Evolutionary conservation across 2,113 vertebrate genomes (phyloP), one percentile per base, ranked within the genome.

Genomic region (Burhinus oedicnemus): DNA sequence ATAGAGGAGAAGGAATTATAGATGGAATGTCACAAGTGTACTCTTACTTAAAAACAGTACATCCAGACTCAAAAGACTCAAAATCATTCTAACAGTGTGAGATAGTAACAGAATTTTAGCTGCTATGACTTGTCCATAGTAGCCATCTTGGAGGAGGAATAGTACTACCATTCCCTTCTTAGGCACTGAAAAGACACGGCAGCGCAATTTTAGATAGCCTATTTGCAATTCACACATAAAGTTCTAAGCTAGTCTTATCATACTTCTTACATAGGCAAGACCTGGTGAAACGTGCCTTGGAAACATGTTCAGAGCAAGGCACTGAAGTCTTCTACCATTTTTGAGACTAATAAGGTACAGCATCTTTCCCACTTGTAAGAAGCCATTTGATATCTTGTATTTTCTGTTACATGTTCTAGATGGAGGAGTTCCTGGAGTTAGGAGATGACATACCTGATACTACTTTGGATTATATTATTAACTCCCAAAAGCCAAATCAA

Each of bases 361-460:
- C 17, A 18, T 79, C 49, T 79, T 95, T 78, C 51, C 23, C 8
- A 3, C 20, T 15, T 69, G 25, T 49, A n/a, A 57, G 27, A 65
- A 93, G 9, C 11, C 26, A 11, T 57, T 66, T 69, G 34, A 12
- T 71, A 57, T 17, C 13, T 11, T 66, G 26, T 74, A 2, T 89
- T 76, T 65, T 75, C 62, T 84, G 38, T 57, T 38, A 75, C 17
- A 3, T n/a, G 45, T 92, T 65, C 12, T 81, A 99, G 99, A 99
- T 99, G 99, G 98, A 99, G 44, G 98, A 99, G 49, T 98, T 99
- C 89, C 97, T 99, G 97, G 96, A 98, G n/a, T 61, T 99, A 60
- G 99, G 99, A 58, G 87, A 83, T 11, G 98, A 98, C 2, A 30
- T 99, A 49, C 79, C 98, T 21, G 99, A 99, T 40, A 89, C 93